phyloP scores from a whole-genome alignment of 1,140 invertebrate genomes.

The Hestina assimilis region DNA sequence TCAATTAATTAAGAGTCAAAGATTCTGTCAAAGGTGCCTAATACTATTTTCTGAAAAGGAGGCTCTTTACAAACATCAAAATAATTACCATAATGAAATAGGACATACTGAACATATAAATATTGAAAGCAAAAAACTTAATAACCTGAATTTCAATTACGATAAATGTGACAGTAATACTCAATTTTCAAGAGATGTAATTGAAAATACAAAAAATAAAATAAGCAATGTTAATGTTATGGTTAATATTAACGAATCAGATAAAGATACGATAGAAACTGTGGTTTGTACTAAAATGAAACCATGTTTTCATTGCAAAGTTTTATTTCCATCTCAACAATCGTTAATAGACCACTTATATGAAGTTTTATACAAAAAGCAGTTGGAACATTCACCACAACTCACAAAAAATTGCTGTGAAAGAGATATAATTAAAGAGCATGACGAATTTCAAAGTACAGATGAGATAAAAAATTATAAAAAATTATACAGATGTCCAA shows the following conservation, averaged over 20 bases:
- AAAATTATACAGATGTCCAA: slow-evolving; percentile 14
- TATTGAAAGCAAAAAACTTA: not conserved
- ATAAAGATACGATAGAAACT: slow-evolving; percentile 11
- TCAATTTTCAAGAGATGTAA: not conserved
- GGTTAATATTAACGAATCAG: slow-evolving; percentile 4
- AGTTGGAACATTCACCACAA: slow-evolving; percentile 2
- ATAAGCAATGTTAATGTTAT: slow-evolving; percentile 2
- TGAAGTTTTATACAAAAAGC: slow-evolving; percentile 37
- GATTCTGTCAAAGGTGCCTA: slow-evolving; percentile 43
- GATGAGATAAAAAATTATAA: too few relatives aligned
- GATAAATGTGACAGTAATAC: slow-evolving; percentile 20
- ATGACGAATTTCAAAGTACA: not conserved
- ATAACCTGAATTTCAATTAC: slow-evolving; percentile 13
- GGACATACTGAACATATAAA: not conserved
- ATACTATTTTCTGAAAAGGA: slow-evolving; percentile 41
- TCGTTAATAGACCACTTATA: slow-evolving; percentile 57
- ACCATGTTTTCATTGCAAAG: slow-evolving; percentile 49
- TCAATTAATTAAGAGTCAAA: slow-evolving; percentile 32
- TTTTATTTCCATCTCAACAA: slow-evolving; percentile 38
- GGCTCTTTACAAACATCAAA: slow-evolving; percentile 29
- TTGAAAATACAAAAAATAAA: not conserved
- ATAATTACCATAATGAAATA: slow-evolving; percentile 17
- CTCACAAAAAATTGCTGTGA: not conserved
- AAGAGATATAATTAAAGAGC: not conserved
- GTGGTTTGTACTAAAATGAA: slow-evolving; percentile 3